A percentile compares a stretch with the other conserved stretches of the same genome.
phyloP scores from a whole-genome alignment of 1,140 invertebrate species.

The Leptoteleia sp. region DNA sequence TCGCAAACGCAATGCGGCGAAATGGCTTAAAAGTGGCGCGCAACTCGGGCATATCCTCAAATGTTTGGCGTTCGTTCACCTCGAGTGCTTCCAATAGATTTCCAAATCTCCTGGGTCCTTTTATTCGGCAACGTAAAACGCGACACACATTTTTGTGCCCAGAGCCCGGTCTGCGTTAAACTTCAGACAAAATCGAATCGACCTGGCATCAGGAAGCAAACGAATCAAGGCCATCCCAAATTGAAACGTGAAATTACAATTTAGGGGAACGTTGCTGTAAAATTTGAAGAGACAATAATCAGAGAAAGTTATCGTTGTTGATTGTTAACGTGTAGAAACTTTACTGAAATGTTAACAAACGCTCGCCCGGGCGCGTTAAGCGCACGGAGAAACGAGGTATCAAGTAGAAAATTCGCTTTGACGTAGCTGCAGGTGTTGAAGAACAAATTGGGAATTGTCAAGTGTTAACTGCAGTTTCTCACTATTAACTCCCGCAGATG shows the following conservation, averaged over 20 bases:
- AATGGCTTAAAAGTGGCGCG: slow-evolving; percentile 37
- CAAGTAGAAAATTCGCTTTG: slow-evolving; percentile 16
- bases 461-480: not conserved
- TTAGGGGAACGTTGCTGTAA: not conserved
- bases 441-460: slow-evolving; percentile 10
- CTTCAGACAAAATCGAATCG: slow-evolving; percentile 1
- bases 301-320: slow-evolving; percentile 53
- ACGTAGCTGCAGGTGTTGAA: not conserved
- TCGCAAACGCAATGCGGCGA: slow-evolving; percentile 17
- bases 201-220: not conserved
- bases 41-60: slow-evolving; percentile 2
- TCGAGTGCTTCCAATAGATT: slow-evolving; percentile 59
- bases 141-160: slow-evolving; percentile 25
- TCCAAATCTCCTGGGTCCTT: slow-evolving; percentile 13
- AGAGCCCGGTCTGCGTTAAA: slow-evolving; percentile 2
- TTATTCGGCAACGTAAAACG: slow-evolving; percentile 17
- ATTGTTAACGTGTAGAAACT: slow-evolving; percentile 56
- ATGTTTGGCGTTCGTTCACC: slow-evolving; percentile 30
- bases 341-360: slow-evolving; percentile 46
- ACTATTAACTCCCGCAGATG: no score
- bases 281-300: slow-evolving; percentile 57
- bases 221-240: no score
- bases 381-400: not conserved
- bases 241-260: slow-evolving; percentile 5
- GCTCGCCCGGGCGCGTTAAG: not conserved